Evolutionary conservation across 2,113 vertebrate genomes (phyloP).

Genomic region (Leuciscus idus): DNA sequence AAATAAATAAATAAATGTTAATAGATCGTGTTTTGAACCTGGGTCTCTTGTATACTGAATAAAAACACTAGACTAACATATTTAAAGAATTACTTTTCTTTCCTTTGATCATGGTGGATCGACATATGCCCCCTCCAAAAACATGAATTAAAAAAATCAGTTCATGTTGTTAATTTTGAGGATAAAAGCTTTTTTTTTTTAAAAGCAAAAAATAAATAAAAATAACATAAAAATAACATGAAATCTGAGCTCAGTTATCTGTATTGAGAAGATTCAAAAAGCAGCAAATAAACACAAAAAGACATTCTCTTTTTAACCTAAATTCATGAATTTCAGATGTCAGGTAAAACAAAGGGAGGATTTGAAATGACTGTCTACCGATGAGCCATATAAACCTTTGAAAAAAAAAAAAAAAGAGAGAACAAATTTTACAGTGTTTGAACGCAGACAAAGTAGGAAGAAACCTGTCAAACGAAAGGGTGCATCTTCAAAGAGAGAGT

Average conservation of each 20-base stretch:
- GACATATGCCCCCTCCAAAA: neutral
- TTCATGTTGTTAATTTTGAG: too few relatives aligned
- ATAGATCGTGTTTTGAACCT: neutral
- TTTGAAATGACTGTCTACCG: neutral
- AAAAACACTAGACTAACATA: neutral
- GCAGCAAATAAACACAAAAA: neutral
- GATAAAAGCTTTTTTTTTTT: too few relatives aligned
- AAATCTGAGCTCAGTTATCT: neutral
- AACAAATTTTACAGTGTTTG: neutral
- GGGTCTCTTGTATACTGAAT: neutral
- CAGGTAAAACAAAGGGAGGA: neutral
- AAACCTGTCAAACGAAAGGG: constrained; percentile 21
- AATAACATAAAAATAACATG: too few relatives aligned
- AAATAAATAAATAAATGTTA: neutral
- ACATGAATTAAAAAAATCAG: neutral
- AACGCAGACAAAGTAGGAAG: neutral
- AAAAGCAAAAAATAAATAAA: too few relatives aligned
- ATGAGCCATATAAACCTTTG: neutral
- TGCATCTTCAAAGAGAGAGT: neutral
- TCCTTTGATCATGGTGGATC: neutral
- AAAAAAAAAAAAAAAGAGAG: neutral
- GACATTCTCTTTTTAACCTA: neutral
- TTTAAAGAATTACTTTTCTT: neutral
- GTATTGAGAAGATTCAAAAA: neutral
- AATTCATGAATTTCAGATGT: neutral